A percentile compares a stretch with the other conserved stretches of the same genome.
These are phyloP conservation scores for Engystomops pustulosus DNA, from an alignment of 2,113 vertebrate species.

Conservation along the genomic window DNA sequence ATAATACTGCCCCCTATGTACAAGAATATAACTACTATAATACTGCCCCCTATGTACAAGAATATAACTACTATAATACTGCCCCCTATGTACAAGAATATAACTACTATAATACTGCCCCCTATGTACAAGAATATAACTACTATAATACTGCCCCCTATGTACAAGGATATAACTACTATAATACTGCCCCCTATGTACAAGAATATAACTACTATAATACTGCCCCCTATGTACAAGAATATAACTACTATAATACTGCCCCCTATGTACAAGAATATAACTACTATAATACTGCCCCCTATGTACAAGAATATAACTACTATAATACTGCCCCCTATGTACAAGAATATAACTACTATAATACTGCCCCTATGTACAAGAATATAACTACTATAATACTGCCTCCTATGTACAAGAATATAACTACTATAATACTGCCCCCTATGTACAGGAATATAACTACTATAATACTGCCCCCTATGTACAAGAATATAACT, in stretches of 20 bases:
- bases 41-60: neutral
- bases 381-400: slow-evolving; percentile 1
- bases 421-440: neutral
- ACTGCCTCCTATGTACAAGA: neutral
- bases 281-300: too few species aligned
- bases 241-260: slow-evolving; percentile 7
- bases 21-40: slow-evolving; percentile 9
- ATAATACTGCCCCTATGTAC: slow-evolving; percentile 2
- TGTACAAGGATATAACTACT: slow-evolving; percentile 3
- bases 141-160: slow-evolving; percentile 8
- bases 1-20: neutral
- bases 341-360: neutral
- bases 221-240: neutral
- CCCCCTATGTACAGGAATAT: neutral
- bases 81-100: neutral
- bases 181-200: neutral
- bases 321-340: neutral
- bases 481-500: neutral
- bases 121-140: neutral
- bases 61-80: neutral
- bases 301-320: too few species aligned
- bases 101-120: neutral
- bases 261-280: neutral
- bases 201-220: slow-evolving; percentile 11
- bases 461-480: neutral